These are phyloP conservation scores for Nycticorax nycticorax DNA, from an alignment of 2,113 vertebrate genomes.

Conservation along the genomic window DNA sequence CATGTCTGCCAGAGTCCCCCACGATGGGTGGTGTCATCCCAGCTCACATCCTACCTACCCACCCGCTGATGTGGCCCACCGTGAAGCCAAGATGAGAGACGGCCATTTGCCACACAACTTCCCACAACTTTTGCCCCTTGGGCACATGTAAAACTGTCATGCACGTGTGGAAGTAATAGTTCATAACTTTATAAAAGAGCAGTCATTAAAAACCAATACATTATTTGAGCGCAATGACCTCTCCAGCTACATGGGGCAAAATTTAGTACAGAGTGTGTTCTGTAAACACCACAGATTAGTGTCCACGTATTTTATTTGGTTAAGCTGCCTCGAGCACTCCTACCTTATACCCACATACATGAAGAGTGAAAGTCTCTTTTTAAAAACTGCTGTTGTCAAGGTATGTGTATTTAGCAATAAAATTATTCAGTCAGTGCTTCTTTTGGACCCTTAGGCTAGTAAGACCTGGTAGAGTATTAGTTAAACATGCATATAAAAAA, in stretches of 20 bases:
- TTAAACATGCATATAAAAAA: not conserved
- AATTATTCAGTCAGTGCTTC: not conserved
- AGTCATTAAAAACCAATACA: not conserved
- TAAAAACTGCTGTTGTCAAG: not conserved
- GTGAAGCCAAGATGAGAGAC: not conserved
- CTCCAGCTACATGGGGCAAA: not conserved
- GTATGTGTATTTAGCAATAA: not conserved
- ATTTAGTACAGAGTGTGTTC: not conserved
- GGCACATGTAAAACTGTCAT: accelerated
- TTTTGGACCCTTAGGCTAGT: not conserved
- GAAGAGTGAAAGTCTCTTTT: not conserved
- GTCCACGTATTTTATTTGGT: not conserved
- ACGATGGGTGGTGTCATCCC: not conserved
- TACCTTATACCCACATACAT: not conserved
- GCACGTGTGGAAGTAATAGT: not conserved
- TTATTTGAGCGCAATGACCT: not conserved
- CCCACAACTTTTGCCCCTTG: not conserved
- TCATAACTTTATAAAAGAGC: not conserved
- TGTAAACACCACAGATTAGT: not conserved
- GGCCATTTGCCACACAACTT: not conserved
- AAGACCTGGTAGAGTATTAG: not conserved
- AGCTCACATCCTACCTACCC: not conserved
- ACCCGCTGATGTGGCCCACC: accelerated
- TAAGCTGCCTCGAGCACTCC: not conserved
- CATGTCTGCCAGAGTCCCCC: accelerated